phyloP scores from a whole-genome alignment of 1,140 invertebrate genomes.

The Drosophila simulans region DNA sequence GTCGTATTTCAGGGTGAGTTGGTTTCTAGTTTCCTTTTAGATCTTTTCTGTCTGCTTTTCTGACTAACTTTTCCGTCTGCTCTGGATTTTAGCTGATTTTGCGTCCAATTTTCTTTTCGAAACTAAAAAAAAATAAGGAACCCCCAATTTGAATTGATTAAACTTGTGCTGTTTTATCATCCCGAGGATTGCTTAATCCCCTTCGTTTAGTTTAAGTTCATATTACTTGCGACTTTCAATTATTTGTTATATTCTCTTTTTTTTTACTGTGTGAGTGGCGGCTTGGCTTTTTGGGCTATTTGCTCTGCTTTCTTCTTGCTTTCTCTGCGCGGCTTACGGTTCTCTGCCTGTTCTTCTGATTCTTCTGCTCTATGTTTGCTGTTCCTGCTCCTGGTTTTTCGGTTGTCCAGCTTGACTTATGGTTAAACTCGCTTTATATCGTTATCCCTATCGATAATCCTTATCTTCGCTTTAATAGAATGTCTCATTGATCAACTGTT shows the following conservation, averaged over 20 bases:
- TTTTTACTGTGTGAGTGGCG: conserved; percentile 54
- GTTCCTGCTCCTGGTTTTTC: conserved; percentile 12
- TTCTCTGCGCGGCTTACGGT: conserved; percentile 41
- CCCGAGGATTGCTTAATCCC: conserved; percentile 14
- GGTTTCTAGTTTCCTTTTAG: conserved; percentile 16
- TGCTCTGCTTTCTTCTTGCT: conserved; percentile 43
- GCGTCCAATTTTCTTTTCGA: conserved; percentile 63
- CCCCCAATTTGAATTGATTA: conserved; percentile 58
- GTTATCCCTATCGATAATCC: conserved; percentile 50
- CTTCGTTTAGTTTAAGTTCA: conserved; percentile 16
- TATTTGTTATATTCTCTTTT: conserved; percentile 12
- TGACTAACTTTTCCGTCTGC: conserved; percentile 27
- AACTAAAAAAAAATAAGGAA: conserved; percentile 57
- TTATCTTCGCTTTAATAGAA: conserved; percentile 51
- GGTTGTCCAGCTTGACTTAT: conserved; percentile 44
- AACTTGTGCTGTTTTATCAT: conserved; percentile 23
- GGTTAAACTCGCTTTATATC: conserved; percentile 64
- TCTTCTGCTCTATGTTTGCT: conserved; percentile 18
- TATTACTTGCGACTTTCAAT: conserved; percentile 31
- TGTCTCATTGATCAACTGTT: conserved; percentile 44
- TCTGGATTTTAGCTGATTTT: conserved; percentile 60
- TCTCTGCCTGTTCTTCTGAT: conserved; percentile 20
- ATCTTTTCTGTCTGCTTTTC: conserved; percentile 23
- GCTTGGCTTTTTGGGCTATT: conserved; percentile 60
- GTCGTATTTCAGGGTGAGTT: conserved; percentile 41